Conservation (phyloP, 1,140 invertebrate species). For the Micrasema minimum region DNA sequence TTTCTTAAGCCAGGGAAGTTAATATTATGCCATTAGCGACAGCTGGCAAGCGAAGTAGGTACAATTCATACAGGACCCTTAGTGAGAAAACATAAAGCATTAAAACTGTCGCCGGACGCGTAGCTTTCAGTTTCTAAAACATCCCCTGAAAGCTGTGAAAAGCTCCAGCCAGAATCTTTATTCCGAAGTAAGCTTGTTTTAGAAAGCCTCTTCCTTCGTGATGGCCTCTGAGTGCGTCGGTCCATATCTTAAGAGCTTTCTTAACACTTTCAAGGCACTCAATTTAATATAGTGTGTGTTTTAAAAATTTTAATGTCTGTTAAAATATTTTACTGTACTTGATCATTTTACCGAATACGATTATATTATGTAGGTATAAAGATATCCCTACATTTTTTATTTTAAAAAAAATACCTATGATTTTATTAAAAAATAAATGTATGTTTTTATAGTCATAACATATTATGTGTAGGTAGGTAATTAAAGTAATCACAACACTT, state of each 20-base stretch:
- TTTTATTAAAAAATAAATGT: no score
- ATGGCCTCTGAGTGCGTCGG: slow-evolving; percentile 49
- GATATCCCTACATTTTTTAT: no score
- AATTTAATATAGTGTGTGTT: no score
- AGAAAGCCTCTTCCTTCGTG: slow-evolving; percentile 48
- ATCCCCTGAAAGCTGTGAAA: slow-evolving; percentile 29
- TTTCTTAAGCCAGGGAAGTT: not conserved
- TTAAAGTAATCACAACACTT: no score
- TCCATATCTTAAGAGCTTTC: slow-evolving; percentile 47
- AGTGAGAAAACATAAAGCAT: slow-evolving; percentile 28
- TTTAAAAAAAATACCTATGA: no score
- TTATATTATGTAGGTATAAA: no score
- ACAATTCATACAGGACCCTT: slow-evolving; percentile 10
- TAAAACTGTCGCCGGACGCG: slow-evolving; percentile 28
- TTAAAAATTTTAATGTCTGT: no score
- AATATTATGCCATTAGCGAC: slow-evolving; percentile 25
- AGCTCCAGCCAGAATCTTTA: slow-evolving; percentile 44
- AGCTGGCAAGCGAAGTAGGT: not conserved
- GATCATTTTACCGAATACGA: no score
- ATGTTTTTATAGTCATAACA: no score
- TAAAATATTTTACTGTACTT: no score
- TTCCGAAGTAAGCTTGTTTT: slow-evolving; percentile 53
- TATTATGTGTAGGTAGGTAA: no score
- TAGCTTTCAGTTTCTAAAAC: slow-evolving; percentile 7
- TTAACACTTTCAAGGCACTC: slow-evolving; percentile 7